Percentiles rank a stretch among this genome's conserved stretches.
phyloP scores from a whole-genome alignment of 2,113 vertebrate species.

The Delphinapterus leucas region DNA sequence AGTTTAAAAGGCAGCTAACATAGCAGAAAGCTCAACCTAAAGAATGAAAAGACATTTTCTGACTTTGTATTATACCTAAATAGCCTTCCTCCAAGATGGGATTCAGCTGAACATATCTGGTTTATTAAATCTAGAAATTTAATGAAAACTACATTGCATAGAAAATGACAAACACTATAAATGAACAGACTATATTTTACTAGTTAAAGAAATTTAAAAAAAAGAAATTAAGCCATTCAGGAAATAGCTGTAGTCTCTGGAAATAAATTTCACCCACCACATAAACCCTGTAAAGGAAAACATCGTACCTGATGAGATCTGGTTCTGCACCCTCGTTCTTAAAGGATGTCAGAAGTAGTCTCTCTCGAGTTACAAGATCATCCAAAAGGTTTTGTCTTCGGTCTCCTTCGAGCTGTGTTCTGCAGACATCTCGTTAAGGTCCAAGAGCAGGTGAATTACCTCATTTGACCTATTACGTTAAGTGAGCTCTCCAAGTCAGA shows the following conservation, averaged over 20 bases:
- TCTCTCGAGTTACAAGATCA: constrained; percentile 92
- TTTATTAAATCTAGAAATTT: neutral
- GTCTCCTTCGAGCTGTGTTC: constrained; percentile 96
- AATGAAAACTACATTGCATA: neutral
- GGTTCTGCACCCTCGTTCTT: constrained; percentile 88
- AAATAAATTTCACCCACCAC: neutral
- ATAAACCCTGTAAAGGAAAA: neutral
- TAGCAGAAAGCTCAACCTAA: neutral
- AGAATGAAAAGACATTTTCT: neutral
- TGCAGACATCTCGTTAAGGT: constrained; percentile 84
- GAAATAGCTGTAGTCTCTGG: neutral
- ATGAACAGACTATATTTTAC: neutral
- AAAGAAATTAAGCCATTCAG: neutral
- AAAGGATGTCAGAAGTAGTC: constrained; percentile 90
- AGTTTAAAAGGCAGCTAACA: neutral
- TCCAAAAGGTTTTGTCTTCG: constrained; percentile 95
- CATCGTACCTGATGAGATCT: constrained; percentile 83
- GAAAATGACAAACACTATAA: neutral
- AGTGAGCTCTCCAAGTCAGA: neutral
- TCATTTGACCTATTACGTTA: neutral
- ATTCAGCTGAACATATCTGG: neutral
- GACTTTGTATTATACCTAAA: neutral
- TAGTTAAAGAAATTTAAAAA: neutral
- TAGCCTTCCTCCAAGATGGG: neutral
- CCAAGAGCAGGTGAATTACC: neutral